Base-by-base conservation (phyloP, 2,797 vertebrate genomes). In the Sparus aurata region DNA sequence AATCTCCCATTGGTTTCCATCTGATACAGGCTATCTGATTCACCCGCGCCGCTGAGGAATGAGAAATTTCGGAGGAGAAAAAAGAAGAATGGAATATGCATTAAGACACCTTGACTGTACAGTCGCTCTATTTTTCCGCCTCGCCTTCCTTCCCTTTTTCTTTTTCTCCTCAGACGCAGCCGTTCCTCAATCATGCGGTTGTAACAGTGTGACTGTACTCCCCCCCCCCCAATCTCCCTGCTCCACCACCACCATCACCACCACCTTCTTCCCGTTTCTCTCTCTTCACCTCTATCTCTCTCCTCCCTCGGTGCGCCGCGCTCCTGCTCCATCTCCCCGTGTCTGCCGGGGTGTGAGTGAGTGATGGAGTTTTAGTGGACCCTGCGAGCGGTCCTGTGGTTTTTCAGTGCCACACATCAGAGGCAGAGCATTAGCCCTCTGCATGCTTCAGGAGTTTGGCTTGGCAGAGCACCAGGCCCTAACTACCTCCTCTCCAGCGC, bases 331-430 rank as follows among this genome's bases (percentile, higher is more conserved):
- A 46, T 85, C 89, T 84, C 80, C 47, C 82, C 57, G 55, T 87
- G 84, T 92, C 88, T 83, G 83, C 86, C 74, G 68, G 90, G 87
- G 90, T 92, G 92, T 91, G 92, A 90, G 89, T 94, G 94, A 96
- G 90, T 94, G 95, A 95, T 95, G 93, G 93, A 87, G 93, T 94
- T 94, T 95, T 95, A 95, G 95, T 93, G 92, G 93, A 95, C 94
- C 94, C 93, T 84, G 91, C 79, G 73, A 94, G 94, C 91, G 70
- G 87, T 90, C 91, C 91, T 89, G 90, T 93, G 94, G 90, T 92
- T 95, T 94, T 93, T 87, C 85, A 88, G 91, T 85, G 91, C 89
- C 88, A 91, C 93, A 92, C 91, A 93, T 94, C 92, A 93, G 88
- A 93, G 88, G 89, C 85, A 88, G 88, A 92, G 90, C 91, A 91